Base-by-base conservation (phyloP, 2,888 invertebrate genomes). In the Drosophila ustulata region DNA sequence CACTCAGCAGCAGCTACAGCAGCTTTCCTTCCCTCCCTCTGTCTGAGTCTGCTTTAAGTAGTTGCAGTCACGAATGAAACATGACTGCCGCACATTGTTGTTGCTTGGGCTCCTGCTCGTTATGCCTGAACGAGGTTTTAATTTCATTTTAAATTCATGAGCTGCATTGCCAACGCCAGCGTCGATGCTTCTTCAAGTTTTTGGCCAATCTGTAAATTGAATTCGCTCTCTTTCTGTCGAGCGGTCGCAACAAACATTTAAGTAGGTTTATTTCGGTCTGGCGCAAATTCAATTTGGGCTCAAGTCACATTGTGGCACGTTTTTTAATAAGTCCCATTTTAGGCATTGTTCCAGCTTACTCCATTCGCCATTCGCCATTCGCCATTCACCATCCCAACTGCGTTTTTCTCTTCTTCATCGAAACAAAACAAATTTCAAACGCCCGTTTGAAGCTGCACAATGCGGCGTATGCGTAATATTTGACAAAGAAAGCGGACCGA, bases 81-180 rank as follows among this genome's bases (percentile, higher is more conserved):
- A 58, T 46, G 39, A 26, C 52, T 55, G 61, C 25, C 41, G 62
- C 30, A 25, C 26, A 34, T 43, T 66, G n/a, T 51, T 45, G 11
- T 45, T 9, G 43, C 32, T 28, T 25, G 28, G n/a, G 61, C 32
- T 43, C 41, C 30, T 39, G 70, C 58, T 64, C 67, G 66, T 72
- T 80, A 62, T 65, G 66, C 61, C 71, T 71, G 63, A 68, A 55
- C 67, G 75, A 62, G 71, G 66, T 76, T 82, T 80, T 85, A 82
- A 85, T 86, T 83, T 80, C 66, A 83, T 86, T 78, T 78, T 32
- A 76, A 86, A 86, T 83, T 83, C 80, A 83, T 86, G 83, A 80
- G 59, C 68, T 82, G 80, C 82, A 79, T 58, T 58, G 37, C 26
- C 55, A 49, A 7, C 28, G 11, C 26, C 41, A 13, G 23, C 52